A percentile compares a stretch with the other conserved stretches of the same genome.
phyloP scores from a whole-genome alignment of 2,888 invertebrate species.

The Drosophila dives region DNA sequence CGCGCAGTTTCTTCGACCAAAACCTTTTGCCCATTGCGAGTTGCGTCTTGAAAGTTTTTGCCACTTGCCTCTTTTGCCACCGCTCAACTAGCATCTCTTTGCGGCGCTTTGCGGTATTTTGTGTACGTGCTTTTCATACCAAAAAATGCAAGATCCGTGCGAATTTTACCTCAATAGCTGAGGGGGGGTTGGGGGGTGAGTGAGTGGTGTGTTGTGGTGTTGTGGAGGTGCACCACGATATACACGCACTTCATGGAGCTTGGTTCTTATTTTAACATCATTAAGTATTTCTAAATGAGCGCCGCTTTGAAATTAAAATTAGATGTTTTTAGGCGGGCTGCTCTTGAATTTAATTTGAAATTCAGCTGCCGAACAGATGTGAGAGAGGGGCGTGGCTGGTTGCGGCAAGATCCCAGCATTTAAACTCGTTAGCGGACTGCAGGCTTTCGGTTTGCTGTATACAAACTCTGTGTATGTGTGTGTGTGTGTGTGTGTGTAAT shows the following conservation, averaged over 20 bases:
- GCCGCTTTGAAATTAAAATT: constrained; percentile 78
- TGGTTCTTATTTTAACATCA: constrained; percentile 78
- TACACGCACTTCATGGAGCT: constrained; percentile 68
- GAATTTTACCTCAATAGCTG: constrained; percentile 56
- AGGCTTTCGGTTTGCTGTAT: background rate
- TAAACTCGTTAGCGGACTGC: constrained; percentile 52
- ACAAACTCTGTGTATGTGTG: background rate
- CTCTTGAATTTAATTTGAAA: constrained; percentile 65
- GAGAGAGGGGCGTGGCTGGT: background rate
- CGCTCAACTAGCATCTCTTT: constrained; percentile 6
- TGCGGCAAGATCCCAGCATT: constrained; percentile 50
- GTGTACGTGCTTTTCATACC: constrained; percentile 72
- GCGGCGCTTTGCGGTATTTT: constrained; percentile 66
- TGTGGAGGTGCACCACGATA: background rate
- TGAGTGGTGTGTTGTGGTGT: constrained; percentile 8
- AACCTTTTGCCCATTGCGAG: constrained; percentile 45
- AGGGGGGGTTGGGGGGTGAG: too few relatives aligned
- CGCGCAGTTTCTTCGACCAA: constrained; percentile 45
- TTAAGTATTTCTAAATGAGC: constrained; percentile 79
- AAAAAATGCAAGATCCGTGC: constrained; percentile 53
- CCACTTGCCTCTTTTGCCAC: constrained; percentile 4
- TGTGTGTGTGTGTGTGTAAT: constrained; percentile 43
- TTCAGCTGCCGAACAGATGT: constrained; percentile 18
- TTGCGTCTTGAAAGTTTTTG: constrained; percentile 50
- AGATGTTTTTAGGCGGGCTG: constrained; percentile 52